Percentiles rank a stretch among this genome's conserved stretches.
phyloP scores from a whole-genome alignment of 1,140 invertebrate species.

The Zaprionus ghesquierei region DNA sequence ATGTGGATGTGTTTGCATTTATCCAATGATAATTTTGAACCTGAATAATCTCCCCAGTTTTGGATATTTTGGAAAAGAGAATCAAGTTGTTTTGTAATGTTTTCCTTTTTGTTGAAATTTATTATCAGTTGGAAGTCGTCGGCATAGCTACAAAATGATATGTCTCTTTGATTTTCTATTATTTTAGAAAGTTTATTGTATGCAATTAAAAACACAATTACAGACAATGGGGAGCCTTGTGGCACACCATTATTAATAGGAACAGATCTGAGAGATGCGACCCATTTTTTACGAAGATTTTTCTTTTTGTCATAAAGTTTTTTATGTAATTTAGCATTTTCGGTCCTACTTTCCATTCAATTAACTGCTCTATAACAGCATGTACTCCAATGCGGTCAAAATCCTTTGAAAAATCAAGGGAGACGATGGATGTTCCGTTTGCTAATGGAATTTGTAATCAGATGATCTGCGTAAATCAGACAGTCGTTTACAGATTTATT shows the following conservation, averaged over 20 bases:
- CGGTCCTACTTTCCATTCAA: slow-evolving; percentile 18
- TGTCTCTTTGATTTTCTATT: not conserved
- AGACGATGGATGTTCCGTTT: slow-evolving; percentile 14
- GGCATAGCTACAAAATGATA: slow-evolving; percentile 25
- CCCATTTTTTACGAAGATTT: no score
- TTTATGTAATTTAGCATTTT: slow-evolving; percentile 22
- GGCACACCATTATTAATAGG: slow-evolving; percentile 23
- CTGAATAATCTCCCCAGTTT: slow-evolving; percentile 18
- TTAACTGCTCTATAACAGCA: slow-evolving; percentile 21
- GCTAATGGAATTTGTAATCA: no score
- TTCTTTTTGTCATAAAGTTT: no score
- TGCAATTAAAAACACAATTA: slow-evolving; percentile 29
- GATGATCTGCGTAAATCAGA: no score
- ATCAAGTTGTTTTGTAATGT: not conserved
- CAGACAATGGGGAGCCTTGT: slow-evolving; percentile 35
- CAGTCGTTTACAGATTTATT: no score
- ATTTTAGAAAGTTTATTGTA: slow-evolving; percentile 13
- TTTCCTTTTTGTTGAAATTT: slow-evolving; percentile 9
- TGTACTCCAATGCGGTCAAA: slow-evolving; percentile 31
- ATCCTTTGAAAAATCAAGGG: slow-evolving; percentile 29
- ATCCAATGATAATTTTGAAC: slow-evolving; percentile 8
- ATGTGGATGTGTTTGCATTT: slow-evolving; percentile 40
- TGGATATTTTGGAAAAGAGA: slow-evolving; percentile 13
- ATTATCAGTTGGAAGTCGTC: slow-evolving; percentile 26
- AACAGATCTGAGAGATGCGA: no score